Percentiles rank a stretch among this genome's conserved stretches.
These are phyloP conservation scores for Tineola bisselliella DNA, from an alignment of 2,888 invertebrate genomes.

Conservation along the genomic window DNA sequence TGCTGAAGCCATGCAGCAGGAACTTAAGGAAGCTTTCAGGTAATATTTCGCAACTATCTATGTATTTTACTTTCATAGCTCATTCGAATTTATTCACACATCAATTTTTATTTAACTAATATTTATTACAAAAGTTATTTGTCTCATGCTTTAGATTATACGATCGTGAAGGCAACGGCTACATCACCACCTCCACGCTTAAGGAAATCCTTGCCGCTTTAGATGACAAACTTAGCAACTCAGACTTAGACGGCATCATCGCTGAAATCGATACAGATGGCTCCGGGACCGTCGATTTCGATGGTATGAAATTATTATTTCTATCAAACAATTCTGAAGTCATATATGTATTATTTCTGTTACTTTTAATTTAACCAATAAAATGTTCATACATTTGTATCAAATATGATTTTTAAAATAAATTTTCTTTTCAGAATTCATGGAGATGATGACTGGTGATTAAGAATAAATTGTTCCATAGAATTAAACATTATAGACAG, in stretches of 20 bases:
- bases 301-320: constrained; percentile 71
- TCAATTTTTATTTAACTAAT: neutral
- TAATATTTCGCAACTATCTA: too few relatives aligned
- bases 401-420: too few relatives aligned
- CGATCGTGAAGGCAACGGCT: constrained; percentile 95
- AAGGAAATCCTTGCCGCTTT: constrained; percentile 93
- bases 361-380: too few relatives aligned
- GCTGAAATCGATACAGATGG: constrained; percentile 98
- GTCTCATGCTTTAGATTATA: constrained; percentile 71
- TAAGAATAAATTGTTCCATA: constrained; percentile 51
- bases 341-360: too few relatives aligned
- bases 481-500: constrained; percentile 36
- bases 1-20: constrained; percentile 95
- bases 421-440: constrained; percentile 76
- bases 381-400: too few relatives aligned
- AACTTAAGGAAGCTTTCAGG: constrained; percentile 97
- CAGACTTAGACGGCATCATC: constrained; percentile 96
- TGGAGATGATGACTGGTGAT: constrained; percentile 95
- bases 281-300: constrained; percentile 98
- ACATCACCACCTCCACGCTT: constrained; percentile 89
- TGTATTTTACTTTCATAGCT: too few relatives aligned
- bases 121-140: neutral
- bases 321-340: too few relatives aligned
- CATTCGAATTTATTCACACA: neutral
- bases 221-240: constrained; percentile 92